Evolutionary conservation across 2,888 invertebrate genomes (phyloP).

Genomic region (Sylvicola cinctus): DNA sequence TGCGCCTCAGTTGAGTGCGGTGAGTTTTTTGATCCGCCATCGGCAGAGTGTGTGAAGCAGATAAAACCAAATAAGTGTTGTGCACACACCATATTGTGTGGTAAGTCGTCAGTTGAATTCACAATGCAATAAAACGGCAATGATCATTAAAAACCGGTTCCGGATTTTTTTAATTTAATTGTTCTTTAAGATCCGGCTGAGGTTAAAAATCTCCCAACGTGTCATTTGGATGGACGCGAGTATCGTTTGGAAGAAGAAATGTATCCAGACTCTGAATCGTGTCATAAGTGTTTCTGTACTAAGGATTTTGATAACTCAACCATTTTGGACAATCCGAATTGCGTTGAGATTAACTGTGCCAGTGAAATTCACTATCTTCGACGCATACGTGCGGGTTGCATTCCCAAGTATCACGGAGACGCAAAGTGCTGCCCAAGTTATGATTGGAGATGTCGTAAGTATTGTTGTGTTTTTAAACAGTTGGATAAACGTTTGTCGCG

Average conservation of each 20-base stretch:
- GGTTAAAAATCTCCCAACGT: too few species aligned
- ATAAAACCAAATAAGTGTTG: too few species aligned
- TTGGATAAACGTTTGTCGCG: too few species aligned
- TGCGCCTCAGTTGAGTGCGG: too few species aligned
- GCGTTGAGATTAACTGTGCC: constrained; percentile 29
- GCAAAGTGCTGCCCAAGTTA: constrained; percentile 26
- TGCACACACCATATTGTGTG: too few species aligned
- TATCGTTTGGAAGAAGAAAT: constrained; percentile 29
- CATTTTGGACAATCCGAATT: constrained; percentile 21
- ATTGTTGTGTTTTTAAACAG: constrained; percentile 6
- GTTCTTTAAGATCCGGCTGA: too few species aligned
- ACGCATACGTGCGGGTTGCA: constrained; percentile 26
- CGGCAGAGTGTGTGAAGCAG: too few species aligned
- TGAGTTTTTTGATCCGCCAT: too few species aligned
- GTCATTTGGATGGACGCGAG: constrained; percentile 26
- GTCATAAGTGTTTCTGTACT: constrained; percentile 28
- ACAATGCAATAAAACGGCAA: too few species aligned
- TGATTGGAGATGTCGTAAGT: constrained; percentile 31
- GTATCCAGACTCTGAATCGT: constrained; percentile 26
- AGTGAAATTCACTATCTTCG: constrained; percentile 28
- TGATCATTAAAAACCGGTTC: too few species aligned
- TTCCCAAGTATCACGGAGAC: constrained; percentile 27
- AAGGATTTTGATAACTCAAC: constrained; percentile 24
- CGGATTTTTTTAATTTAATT: too few species aligned
- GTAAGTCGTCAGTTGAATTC: too few species aligned